These are phyloP conservation scores for Phlogophora meticulosa DNA, from an alignment of 2,888 invertebrate genomes.

Conservation along the genomic window DNA sequence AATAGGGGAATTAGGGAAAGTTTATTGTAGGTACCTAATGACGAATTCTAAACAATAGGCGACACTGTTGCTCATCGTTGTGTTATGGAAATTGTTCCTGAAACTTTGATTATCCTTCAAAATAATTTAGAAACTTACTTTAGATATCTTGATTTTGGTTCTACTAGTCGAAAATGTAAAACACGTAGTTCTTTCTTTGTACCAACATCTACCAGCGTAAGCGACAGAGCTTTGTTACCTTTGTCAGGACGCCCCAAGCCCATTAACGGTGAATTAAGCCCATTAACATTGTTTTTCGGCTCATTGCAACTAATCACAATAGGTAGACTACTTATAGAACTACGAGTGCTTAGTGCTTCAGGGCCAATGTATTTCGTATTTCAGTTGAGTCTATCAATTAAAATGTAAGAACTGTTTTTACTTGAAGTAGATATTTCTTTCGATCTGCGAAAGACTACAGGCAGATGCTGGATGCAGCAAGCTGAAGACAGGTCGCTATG, in stretches of 20 bases:
- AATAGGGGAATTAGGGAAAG: constrained; percentile 50
- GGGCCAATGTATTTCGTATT: neutral
- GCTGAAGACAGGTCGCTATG: no score
- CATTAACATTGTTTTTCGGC: neutral
- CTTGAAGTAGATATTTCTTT: neutral
- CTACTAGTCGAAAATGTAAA: no score
- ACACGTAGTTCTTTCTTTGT: no score
- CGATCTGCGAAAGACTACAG: no score
- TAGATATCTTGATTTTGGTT: neutral
- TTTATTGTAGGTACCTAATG: constrained; percentile 31
- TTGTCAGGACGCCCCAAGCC: neutral
- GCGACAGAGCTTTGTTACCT: no score
- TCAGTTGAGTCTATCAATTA: neutral
- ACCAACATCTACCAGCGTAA: no score
- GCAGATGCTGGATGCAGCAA: no score
- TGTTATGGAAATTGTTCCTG: constrained; percentile 10
- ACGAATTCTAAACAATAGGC: constrained; percentile 12
- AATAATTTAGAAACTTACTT: neutral
- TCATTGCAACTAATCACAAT: neutral
- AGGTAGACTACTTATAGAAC: neutral
- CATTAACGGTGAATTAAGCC: neutral
- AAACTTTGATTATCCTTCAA: constrained; percentile 14
- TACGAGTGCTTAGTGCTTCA: neutral
- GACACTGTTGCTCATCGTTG: constrained; percentile 26
- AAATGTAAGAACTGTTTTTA: constrained; percentile 5